Percentiles rank a stretch among this genome's conserved stretches.
Evolutionary conservation across 1,140 invertebrate species (phyloP).

Genomic region (Heliconius himera): DNA sequence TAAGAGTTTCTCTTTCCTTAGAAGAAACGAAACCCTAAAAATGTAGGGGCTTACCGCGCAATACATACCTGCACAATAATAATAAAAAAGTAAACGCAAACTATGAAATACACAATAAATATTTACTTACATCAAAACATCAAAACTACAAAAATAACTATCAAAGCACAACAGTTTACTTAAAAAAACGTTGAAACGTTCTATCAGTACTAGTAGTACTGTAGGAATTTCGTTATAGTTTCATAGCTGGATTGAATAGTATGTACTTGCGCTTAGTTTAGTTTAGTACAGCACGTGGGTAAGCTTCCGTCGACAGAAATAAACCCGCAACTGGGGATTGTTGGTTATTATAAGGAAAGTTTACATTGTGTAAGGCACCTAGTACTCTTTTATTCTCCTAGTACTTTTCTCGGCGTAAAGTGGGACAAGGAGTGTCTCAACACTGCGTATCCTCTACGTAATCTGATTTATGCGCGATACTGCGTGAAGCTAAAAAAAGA

Average conservation of each 20-base stretch:
- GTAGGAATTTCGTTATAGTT: constrained; percentile 32
- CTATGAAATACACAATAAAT: neutral
- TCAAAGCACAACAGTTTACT: neutral
- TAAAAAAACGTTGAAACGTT: constrained; percentile 1
- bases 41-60: no score
- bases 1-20: no score
- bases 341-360: constrained; percentile 50
- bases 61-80: neutral
- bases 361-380: neutral
- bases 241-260: constrained; percentile 42
- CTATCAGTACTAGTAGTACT: constrained; percentile 9
- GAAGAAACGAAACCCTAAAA: no score
- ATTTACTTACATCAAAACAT: neutral
- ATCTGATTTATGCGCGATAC: no score
- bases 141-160: constrained; percentile 6
- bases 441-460: no score
- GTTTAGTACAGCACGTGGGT: constrained; percentile 44
- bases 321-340: constrained; percentile 45
- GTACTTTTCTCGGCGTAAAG: no score
- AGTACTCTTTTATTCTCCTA: neutral
- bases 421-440: no score
- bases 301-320: constrained; percentile 57
- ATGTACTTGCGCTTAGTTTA: constrained; percentile 20
- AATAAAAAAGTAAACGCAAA: neutral
- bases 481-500: no score